Base-by-base conservation (phyloP, 2,113 vertebrate species). In the Donacobius atricapilla region DNA sequence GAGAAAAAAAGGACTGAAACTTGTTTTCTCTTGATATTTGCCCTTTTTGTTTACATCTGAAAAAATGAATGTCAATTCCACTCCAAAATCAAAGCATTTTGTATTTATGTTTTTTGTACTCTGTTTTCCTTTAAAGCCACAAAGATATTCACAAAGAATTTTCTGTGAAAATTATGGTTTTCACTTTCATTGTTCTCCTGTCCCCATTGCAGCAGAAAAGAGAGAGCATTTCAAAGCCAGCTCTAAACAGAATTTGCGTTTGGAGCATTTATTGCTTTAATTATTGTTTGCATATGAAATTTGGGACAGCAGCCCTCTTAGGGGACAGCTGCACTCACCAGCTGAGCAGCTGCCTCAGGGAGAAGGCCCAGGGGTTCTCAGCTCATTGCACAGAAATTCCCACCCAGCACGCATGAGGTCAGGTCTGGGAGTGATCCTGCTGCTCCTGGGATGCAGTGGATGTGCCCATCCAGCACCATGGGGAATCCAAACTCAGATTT, bases 271-370 rank as follows among this genome's bases (percentile, higher is more conserved):
- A 95, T 68, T 87, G 81, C 81, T 91, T 93, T 96, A 96, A 95
- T 94, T 95, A 81, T 42, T 94, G 80, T 96, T 96, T 96, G 87
- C 40, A 70, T 15, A 51, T n/a, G 81, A 68, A 87, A 81, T 91
- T 84, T 84, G 51, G 44, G 84, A 87, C 27, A 87, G 81, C 83
- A 94, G 78, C 77, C 56, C 87, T 91, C 50, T 35, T 28, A 4
- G 25, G 68, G 84, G 72, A 61, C 89, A 94, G 63, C 72, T 91
- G 80, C 71, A 66, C 81, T 70, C 81, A 9, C 44, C 86, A 92
- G 76, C 86, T 53, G 37, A 95, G 66, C 89, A 79, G 83, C 66
- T 56, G 56, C 33, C 78, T 28, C 9, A 40, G 54, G 75, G 71
- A 81, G 8, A n/a, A 50, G 40, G 64, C 56, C 66, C 68, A 40